These are phyloP conservation scores for Sitobion miscanthi DNA, from an alignment of 1,140 invertebrate genomes.

Conservation along the genomic window DNA sequence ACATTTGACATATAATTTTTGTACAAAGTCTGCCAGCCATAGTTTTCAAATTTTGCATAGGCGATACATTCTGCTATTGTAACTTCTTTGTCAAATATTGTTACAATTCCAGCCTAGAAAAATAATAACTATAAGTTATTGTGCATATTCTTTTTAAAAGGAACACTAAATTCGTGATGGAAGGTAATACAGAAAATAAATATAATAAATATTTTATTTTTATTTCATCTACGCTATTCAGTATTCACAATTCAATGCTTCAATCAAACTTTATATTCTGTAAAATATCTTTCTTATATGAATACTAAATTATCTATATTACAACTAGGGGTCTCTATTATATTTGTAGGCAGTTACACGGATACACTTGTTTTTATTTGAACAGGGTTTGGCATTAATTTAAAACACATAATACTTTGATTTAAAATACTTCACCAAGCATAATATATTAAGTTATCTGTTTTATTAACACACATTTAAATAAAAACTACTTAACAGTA, in stretches of 20 bases:
- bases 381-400: too few relatives aligned
- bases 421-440: too few relatives aligned
- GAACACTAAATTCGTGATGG: background rate
- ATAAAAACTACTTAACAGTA: too few relatives aligned
- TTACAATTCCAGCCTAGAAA: background rate
- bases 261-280: too few relatives aligned
- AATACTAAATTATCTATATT: too few relatives aligned
- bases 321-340: too few relatives aligned
- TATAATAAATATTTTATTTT: background rate
- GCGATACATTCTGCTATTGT: background rate
- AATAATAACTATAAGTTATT: background rate
- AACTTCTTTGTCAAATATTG: rapidly evolving
- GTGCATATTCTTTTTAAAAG: background rate
- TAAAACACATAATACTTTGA: too few relatives aligned
- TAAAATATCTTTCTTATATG: too few relatives aligned
- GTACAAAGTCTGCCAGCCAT: background rate
- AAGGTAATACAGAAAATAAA: background rate
- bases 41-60: background rate
- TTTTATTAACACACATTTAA: too few relatives aligned
- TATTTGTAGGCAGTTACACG: too few relatives aligned
- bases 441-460: too few relatives aligned
- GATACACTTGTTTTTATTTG: too few relatives aligned
- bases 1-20: background rate
- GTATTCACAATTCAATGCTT: background rate
- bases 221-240: background rate